Evolutionary conservation across 2,113 vertebrate species (phyloP), one percentile per base, ranked within the genome.

Genomic region (Vulpes vulpes): DNA sequence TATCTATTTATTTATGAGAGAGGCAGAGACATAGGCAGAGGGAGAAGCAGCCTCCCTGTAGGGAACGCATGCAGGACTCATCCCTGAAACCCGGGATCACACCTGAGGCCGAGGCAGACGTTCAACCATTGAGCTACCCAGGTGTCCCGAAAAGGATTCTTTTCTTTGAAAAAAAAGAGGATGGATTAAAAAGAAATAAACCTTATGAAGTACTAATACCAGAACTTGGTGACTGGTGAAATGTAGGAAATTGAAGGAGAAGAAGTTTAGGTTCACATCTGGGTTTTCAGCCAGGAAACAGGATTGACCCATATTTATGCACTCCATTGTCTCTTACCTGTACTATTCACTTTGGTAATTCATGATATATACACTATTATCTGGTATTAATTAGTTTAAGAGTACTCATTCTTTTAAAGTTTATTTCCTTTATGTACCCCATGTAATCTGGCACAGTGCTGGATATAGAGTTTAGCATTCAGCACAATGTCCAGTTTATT

Each of bases 401-500:
- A 94, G 25, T 59, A 55, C 38, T 84, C 71, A 32, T n/a, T 83
- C 22, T 78, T 73, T 85, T 87, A 35, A 90, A 62, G 3, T 85
- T 82, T 73, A 65, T 73, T 91, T 92, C 55, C 65, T 87, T 59
- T 92, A 32, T 73, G 32, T 8, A 60, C 30, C 65, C 8, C 16
- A 59, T 67, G 65, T 55, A 87, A 53, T 94, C 53, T 53, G 86
- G 23, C 51, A 30, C 17, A 55, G 60, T 87, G 65, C 49, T 90
- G 25, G 53, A 69, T 73, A 76, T 14, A 74, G 30, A 88, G 27
- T 74, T 94, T 12, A 57, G 17, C 65, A 35, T 74, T 93, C 23
- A 93, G 57, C 90, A 67, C n/a, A 60, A 43, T 94, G 49, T 15
- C 84, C 22, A 84, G 35, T 84, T 92, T 65, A n/a, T 92, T 96